Conservation (phyloP, 2,113 vertebrate species). For the Aegotheles bennettii region DNA sequence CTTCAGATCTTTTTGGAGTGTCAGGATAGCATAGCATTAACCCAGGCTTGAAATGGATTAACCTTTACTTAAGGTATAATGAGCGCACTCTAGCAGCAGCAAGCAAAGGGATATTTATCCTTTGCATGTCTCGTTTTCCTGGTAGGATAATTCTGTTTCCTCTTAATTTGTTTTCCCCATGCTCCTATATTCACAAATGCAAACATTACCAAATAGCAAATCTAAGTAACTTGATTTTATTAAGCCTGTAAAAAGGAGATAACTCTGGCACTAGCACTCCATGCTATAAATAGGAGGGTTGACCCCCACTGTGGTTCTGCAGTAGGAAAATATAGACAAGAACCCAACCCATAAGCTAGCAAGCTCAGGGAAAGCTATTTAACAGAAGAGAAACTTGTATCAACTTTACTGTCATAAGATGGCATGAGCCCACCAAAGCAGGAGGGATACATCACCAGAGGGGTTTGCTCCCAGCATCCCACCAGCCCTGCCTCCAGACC, state of each 20-base stretch:
- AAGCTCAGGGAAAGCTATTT: background rate
- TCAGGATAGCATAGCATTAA: background rate
- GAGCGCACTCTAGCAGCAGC: background rate
- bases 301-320: background rate
- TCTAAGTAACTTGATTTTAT: conserved; percentile 24
- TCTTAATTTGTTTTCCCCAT: background rate
- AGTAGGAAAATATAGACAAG: background rate
- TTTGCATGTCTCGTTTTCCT: background rate
- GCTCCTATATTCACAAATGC: background rate
- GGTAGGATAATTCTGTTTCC: conserved; percentile 48
- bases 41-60: conserved; percentile 37
- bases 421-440: background rate
- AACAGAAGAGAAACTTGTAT: background rate
- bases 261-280: background rate
- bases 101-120: conserved; percentile 24
- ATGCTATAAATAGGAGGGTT: background rate
- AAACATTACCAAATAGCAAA: background rate
- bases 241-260: conserved; percentile 34
- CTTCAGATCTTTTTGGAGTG: background rate
- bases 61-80: conserved; percentile 21
- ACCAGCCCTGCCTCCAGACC: background rate
- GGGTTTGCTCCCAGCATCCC: background rate
- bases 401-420: background rate
- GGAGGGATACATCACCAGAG: background rate
- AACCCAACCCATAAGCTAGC: background rate